Percentiles rank a stretch among this genome's conserved stretches.
Evolutionary conservation across 2,888 invertebrate species (phyloP).

Genomic region (Agrotis exclamationis): DNA sequence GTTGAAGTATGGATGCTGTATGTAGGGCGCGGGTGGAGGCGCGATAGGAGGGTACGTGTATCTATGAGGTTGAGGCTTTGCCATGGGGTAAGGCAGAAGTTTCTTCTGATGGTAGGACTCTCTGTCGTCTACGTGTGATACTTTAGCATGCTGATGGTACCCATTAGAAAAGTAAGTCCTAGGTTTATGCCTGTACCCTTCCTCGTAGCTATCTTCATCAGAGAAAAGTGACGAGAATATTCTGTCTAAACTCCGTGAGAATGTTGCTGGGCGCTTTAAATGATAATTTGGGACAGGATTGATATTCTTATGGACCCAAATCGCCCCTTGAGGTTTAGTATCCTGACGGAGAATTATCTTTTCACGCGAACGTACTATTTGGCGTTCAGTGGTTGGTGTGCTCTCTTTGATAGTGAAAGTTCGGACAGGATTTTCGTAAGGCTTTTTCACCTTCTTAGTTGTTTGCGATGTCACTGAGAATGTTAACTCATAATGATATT

Average conservation of each 20-base stretch:
- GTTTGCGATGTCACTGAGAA: conserved; percentile 92
- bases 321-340: conserved; percentile 76
- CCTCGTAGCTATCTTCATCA: conserved; percentile 77
- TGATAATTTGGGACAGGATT: conserved; percentile 71
- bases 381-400: conserved; percentile 77
- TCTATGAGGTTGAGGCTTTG: conserved; percentile 75
- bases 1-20: conserved; percentile 76
- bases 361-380: conserved; percentile 61
- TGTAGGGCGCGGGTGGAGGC: conserved; percentile 71
- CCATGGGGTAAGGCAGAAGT: conserved; percentile 73
- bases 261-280: conserved; percentile 59
- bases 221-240: conserved; percentile 85
- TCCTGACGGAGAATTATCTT: conserved; percentile 47
- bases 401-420: conserved; percentile 92
- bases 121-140: conserved; percentile 73
- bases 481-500: conserved; percentile 92
- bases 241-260: conserved; percentile 76
- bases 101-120: conserved; percentile 79
- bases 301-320: conserved; percentile 87
- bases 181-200: conserved; percentile 72
- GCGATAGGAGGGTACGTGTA: conserved; percentile 75
- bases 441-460: conserved; percentile 84
- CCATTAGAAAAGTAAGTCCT: conserved; percentile 68
- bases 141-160: conserved; percentile 76
- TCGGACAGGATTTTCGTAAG: conserved; percentile 90